Conservation (phyloP, 2,113 vertebrate genomes). For the Poecile atricapillus region DNA sequence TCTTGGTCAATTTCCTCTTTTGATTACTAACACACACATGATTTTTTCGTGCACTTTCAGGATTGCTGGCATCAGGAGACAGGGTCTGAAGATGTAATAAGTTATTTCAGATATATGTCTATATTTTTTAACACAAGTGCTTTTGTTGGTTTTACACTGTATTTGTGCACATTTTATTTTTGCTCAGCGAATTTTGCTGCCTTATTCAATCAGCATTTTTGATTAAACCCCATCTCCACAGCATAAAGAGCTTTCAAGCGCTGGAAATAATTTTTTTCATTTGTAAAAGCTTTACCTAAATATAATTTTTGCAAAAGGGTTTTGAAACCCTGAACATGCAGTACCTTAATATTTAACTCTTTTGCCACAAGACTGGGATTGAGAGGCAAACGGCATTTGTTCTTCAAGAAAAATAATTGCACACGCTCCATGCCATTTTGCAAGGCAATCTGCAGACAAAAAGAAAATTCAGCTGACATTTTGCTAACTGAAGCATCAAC, state of each 20-base stretch:
- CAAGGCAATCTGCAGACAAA: slow-evolving; percentile 80
- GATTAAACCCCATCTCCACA: neutral
- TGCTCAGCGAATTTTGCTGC: neutral
- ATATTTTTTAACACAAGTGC: neutral
- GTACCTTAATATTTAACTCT: slow-evolving; percentile 92
- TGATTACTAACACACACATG: neutral
- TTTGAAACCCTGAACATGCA: neutral
- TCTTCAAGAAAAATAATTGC: slow-evolving; percentile 89
- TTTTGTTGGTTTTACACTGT: neutral
- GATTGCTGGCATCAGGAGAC: neutral
- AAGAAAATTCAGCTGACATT: neutral
- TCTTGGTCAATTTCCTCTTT: neutral
- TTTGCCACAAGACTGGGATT: slow-evolving; percentile 93
- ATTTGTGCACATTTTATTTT: neutral
- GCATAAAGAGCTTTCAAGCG: neutral
- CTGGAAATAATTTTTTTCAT: neutral
- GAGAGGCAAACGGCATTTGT: slow-evolving; percentile 89
- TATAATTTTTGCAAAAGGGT: neutral
- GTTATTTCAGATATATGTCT: neutral
- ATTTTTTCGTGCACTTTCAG: neutral
- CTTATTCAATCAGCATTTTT: neutral
- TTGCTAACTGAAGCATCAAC: neutral
- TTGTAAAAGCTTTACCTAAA: neutral
- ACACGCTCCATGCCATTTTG: slow-evolving; percentile 92
- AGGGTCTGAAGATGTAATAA: neutral